phyloP scores from a whole-genome alignment of 2,797 vertebrate species.

The Anabas testudineus region DNA sequence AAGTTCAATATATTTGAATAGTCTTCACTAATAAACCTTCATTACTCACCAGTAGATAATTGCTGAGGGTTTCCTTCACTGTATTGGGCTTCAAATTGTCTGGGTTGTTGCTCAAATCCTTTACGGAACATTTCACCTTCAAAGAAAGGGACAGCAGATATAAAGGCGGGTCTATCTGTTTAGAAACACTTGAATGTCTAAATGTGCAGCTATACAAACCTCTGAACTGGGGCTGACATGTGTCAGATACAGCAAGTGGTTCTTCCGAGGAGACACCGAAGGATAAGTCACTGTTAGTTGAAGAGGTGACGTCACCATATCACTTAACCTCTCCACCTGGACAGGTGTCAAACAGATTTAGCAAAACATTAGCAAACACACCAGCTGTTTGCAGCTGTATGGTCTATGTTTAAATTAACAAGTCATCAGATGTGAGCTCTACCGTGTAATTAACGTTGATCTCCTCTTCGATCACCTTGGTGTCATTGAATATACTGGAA shows the following conservation, averaged over 20 bases:
- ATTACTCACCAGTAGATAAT: constrained; percentile 81
- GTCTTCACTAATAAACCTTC: neutral
- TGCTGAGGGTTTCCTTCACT: constrained; percentile 85
- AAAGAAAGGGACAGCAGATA: constrained; percentile 26
- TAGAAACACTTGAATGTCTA: neutral
- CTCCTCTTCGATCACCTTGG: constrained; percentile 89
- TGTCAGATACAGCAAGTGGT: constrained; percentile 89
- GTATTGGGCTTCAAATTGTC: constrained; percentile 50
- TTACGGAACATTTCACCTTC: constrained; percentile 84
- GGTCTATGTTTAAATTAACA: neutral
- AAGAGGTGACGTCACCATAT: constrained; percentile 84
- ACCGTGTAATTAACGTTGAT: constrained; percentile 91
- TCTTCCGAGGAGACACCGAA: constrained; percentile 80
- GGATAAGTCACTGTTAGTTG: constrained; percentile 88
- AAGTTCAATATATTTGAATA: too few relatives aligned
- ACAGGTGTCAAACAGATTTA: constrained; percentile 1
- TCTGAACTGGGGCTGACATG: constrained; percentile 70
- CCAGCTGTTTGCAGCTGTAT: neutral
- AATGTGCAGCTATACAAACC: constrained; percentile 31
- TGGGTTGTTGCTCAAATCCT: constrained; percentile 76
- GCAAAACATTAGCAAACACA: neutral
- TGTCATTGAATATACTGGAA: constrained; percentile 85
- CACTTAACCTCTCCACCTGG: constrained; percentile 87
- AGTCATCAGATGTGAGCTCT: constrained; percentile 29
- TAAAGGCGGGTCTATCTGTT: constrained; percentile 1